Conservation (phyloP, 2,888 invertebrate genomes). For the Limulus polyphemus region DNA sequence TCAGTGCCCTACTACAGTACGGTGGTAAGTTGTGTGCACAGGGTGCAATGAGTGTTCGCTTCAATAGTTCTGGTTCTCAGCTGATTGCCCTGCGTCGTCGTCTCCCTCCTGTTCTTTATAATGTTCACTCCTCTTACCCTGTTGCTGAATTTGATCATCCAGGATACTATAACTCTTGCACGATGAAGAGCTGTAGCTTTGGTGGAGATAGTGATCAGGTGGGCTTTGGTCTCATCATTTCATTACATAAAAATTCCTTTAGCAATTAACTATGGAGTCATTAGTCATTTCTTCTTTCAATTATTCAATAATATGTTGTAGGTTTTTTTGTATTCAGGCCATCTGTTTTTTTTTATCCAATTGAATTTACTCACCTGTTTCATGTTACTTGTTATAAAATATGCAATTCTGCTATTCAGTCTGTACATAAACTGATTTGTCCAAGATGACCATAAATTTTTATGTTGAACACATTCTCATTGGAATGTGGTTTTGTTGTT, state of each 20-base stretch:
- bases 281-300: conserved; percentile 3
- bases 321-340: too few species aligned
- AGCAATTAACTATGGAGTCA: not conserved
- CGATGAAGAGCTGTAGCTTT: conserved; percentile 93
- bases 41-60: conserved; percentile 85
- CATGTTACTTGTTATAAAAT: too few species aligned
- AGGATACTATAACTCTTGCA: conserved; percentile 88
- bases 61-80: conserved; percentile 61
- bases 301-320: too few species aligned
- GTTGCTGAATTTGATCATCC: conserved; percentile 78
- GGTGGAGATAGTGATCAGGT: conserved; percentile 66
- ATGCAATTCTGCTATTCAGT: too few species aligned
- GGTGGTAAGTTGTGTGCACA: conserved; percentile 35
- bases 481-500: too few species aligned
- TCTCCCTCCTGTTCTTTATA: conserved; percentile 71
- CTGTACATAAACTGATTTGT: too few species aligned
- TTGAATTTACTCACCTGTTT: too few species aligned
- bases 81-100: conserved; percentile 70
- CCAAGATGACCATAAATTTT: too few species aligned
- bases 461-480: too few species aligned
- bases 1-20: conserved; percentile 35
- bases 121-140: conserved; percentile 49
- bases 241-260: not conserved
- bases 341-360: too few species aligned
- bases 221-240: too few species aligned